A percentile compares a stretch with the other conserved stretches of the same genome.
Conservation (phyloP, 2,797 vertebrate genomes). For the Artibeus jamaicensis region DNA sequence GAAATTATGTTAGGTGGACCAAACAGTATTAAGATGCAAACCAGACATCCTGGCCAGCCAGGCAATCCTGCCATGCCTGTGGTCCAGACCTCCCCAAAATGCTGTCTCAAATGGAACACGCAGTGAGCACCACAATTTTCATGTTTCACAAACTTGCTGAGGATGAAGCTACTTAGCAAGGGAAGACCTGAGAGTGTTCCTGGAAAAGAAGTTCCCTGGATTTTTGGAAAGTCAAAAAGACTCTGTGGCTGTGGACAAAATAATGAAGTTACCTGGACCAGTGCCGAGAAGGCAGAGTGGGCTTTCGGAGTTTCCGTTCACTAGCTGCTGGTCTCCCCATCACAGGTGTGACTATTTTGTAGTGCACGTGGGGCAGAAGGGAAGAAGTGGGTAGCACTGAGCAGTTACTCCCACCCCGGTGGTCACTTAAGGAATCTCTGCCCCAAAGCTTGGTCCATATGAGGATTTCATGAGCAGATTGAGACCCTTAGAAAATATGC, state of each 20-base stretch:
- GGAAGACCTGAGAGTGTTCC: slow-evolving; percentile 83
- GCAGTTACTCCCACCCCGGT: neutral
- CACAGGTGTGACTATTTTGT: neutral
- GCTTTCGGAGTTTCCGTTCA: neutral
- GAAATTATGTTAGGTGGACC: neutral
- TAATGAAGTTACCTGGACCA: neutral
- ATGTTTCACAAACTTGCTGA: slow-evolving; percentile 85
- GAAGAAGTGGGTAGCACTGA: neutral
- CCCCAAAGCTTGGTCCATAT: no score
- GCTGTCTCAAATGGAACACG: slow-evolving; percentile 79
- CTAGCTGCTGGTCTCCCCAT: neutral
- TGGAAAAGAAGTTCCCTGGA: slow-evolving; percentile 83
- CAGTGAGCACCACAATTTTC: slow-evolving; percentile 84
- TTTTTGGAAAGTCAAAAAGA: slow-evolving; percentile 35
- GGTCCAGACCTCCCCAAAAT: slow-evolving; percentile 49
- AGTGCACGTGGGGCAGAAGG: neutral
- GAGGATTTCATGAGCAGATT: neutral
- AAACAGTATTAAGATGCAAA: neutral
- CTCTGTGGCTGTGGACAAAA: neutral
- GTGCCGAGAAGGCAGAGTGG: neutral
- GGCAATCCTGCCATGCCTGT: neutral
- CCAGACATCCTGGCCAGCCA: neutral
- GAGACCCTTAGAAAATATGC: neutral
- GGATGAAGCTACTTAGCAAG: slow-evolving; percentile 84
- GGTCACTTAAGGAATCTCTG: neutral